phyloP scores from a whole-genome alignment of 2,888 invertebrate species.

The Oligia strigilis region DNA sequence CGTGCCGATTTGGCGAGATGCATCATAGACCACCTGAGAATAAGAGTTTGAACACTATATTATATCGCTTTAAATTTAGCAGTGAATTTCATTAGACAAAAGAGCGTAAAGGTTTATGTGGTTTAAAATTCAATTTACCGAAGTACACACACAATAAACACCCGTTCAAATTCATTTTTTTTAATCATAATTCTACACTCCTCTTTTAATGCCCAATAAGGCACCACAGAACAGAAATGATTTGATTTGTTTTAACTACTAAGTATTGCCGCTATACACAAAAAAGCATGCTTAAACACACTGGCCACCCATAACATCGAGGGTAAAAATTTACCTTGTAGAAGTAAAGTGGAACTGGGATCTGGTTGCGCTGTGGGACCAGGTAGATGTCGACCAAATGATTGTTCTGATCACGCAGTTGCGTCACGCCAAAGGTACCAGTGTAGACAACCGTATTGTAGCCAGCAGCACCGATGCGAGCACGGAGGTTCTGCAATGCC shows the following conservation, averaged over 20 bases:
- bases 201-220: neutral
- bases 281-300: neutral
- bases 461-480: slow-evolving; percentile 80
- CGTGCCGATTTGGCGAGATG: slow-evolving; percentile 85
- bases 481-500: slow-evolving; percentile 78
- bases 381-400: slow-evolving; percentile 84
- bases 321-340: slow-evolving; percentile 80
- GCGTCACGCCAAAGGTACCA: slow-evolving; percentile 91
- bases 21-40: slow-evolving; percentile 89
- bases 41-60: neutral
- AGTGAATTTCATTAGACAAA: neutral
- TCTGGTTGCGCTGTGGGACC: slow-evolving; percentile 77
- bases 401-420: slow-evolving; percentile 87
- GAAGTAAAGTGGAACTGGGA: slow-evolving; percentile 86
- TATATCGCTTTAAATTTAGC: neutral
- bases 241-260: neutral
- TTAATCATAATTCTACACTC: neutral
- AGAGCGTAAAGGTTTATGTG: too few species aligned
- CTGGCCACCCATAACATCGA: neutral
- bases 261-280: neutral
- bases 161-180: neutral
- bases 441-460: slow-evolving; percentile 89
- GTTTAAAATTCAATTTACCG: neutral
- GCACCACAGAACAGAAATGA: neutral
- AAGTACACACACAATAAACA: neutral